These are phyloP conservation scores for Neosilurus hyrtlii DNA, from an alignment of 2,797 vertebrate species.

Conservation along the genomic window DNA sequence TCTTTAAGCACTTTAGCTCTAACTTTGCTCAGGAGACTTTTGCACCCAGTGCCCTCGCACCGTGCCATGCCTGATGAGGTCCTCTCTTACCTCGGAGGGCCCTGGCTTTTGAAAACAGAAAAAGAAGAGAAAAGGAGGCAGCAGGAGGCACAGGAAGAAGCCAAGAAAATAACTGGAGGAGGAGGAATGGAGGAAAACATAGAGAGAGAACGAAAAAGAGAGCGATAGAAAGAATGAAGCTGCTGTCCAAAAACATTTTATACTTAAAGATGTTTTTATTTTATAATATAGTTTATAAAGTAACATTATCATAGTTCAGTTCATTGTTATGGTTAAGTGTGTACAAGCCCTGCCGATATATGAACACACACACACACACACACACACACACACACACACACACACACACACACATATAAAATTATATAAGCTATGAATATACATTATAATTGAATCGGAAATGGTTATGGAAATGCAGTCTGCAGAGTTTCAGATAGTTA, in stretches of 20 bases:
- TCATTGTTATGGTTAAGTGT: neutral
- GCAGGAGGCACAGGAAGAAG: constrained; percentile 68
- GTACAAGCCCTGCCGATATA: neutral
- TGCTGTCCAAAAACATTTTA: constrained; percentile 1
- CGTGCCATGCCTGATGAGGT: constrained; percentile 80
- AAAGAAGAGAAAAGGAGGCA: constrained; percentile 66
- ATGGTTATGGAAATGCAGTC: neutral
- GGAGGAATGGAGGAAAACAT: constrained; percentile 69
- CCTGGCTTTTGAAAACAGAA: constrained; percentile 42
- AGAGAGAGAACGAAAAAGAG: constrained; percentile 60
- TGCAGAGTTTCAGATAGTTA: neutral
- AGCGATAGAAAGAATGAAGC: constrained; percentile 22
- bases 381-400: too few species aligned
- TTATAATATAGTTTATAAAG: neutral
- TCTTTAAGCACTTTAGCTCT: constrained; percentile 77
- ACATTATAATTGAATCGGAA: neutral
- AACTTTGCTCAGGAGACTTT: constrained; percentile 79
- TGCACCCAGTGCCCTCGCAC: constrained; percentile 76
- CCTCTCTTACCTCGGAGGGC: constrained; percentile 67
- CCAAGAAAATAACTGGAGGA: constrained; percentile 64
- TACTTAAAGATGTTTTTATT: neutral
- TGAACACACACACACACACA: neutral
- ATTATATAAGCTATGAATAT: neutral
- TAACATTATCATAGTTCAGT: neutral
- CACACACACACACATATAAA: neutral